phyloP scores from a whole-genome alignment of 2,888 invertebrate species.

The Athripsodes cinereus region DNA sequence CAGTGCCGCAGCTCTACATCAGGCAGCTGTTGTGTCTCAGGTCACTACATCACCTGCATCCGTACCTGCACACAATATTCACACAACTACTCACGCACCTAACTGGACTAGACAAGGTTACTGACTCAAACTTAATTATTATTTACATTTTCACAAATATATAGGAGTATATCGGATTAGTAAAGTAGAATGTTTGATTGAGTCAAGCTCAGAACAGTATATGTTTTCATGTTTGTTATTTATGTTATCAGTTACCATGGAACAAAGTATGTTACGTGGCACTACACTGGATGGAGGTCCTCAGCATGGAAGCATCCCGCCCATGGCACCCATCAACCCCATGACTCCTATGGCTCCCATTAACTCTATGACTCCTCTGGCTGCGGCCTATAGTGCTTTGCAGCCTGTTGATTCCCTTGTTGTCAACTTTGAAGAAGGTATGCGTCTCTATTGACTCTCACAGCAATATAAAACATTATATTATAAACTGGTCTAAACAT shows the following conservation, averaged over 20 bases:
- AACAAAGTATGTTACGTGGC: slow-evolving; percentile 15
- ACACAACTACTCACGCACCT: slow-evolving; percentile 9
- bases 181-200: no score
- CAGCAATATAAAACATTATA: background rate
- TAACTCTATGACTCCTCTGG: slow-evolving; percentile 46
- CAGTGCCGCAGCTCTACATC: background rate
- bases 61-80: background rate
- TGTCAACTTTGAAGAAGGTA: slow-evolving; percentile 78
- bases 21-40: background rate
- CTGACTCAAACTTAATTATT: no score
- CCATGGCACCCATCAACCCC: background rate
- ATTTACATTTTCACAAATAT: no score
- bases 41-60: background rate
- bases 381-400: slow-evolving; percentile 46
- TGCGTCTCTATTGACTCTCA: slow-evolving; percentile 60
- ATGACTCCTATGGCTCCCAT: slow-evolving; percentile 31
- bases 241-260: slow-evolving; percentile 17
- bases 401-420: slow-evolving; percentile 63
- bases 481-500: background rate
- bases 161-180: no score
- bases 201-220: no score
- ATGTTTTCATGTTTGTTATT: no score
- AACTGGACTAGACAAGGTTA: slow-evolving; percentile 20
- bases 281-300: background rate
- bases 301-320: slow-evolving; percentile 1